phyloP scores from a whole-genome alignment of 2,113 vertebrate genomes.

The Falcunculus frontatus region DNA sequence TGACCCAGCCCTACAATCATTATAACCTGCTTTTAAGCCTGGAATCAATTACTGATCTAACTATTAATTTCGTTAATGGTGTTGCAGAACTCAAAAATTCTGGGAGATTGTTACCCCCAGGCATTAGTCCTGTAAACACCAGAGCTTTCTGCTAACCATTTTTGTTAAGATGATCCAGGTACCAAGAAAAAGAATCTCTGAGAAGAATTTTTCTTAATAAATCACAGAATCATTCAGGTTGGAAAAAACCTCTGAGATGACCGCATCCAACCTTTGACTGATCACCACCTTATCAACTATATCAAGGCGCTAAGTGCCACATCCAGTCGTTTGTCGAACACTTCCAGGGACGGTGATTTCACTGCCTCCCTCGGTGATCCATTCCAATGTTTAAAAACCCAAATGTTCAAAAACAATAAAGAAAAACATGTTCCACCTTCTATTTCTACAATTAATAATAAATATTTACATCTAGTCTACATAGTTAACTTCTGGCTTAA shows the following conservation, averaged over 20 bases:
- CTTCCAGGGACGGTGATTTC: neutral
- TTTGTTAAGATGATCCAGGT: neutral
- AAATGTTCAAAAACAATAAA: neutral
- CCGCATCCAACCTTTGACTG: neutral
- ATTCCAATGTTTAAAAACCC: neutral
- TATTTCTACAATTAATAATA: neutral
- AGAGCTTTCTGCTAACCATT: neutral
- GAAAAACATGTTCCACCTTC: neutral
- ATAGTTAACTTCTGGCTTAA: neutral
- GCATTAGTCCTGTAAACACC: neutral
- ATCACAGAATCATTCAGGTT: neutral
- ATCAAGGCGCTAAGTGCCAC: neutral
- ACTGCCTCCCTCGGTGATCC: neutral
- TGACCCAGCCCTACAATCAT: neutral
- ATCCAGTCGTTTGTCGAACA: neutral
- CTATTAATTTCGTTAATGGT: neutral
- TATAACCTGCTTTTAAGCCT: neutral
- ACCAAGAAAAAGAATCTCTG: neutral
- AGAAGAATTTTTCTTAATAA: neutral
- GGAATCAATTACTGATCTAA: neutral
- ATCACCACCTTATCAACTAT: neutral
- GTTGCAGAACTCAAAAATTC: neutral
- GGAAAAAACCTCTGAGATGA: neutral
- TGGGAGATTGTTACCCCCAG: neutral
- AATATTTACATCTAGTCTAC: neutral